Percentiles rank a stretch among this genome's conserved stretches.
These are phyloP conservation scores for Dasysyrphus albostriatus DNA, from an alignment of 2,888 invertebrate species.

Conservation along the genomic window DNA sequence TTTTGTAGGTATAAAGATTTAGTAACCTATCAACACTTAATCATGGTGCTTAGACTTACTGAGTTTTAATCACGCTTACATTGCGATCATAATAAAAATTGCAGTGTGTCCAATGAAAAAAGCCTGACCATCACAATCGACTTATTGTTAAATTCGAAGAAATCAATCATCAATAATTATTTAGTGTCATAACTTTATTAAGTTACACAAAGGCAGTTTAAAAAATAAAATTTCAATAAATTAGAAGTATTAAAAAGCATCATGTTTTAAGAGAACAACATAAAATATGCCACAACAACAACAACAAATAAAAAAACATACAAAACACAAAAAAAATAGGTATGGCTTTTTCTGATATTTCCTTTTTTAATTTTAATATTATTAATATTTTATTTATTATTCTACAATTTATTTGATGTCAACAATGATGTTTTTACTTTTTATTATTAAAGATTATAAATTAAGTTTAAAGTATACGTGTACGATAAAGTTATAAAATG, in stretches of 20 bases:
- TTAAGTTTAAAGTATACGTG: slow-evolving; percentile 46
- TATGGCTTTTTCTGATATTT: slow-evolving; percentile 6
- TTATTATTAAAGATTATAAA: slow-evolving; percentile 29
- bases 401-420: slow-evolving; percentile 11
- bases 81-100: no score
- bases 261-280: background rate
- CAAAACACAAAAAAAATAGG: background rate
- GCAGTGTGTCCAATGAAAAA: no score
- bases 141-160: no score
- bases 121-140: no score
- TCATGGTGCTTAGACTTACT: background rate
- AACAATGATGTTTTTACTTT: slow-evolving; percentile 11
- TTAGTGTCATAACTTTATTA: no score
- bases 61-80: no score
- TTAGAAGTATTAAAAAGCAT: background rate
- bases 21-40: background rate
- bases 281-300: slow-evolving; percentile 1
- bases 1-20: background rate
- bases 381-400: slow-evolving; percentile 27
- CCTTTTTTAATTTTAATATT: background rate
- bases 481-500: slow-evolving; percentile 44
- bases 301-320: slow-evolving; percentile 14
- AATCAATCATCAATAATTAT: no score
- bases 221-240: background rate
- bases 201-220: no score